A percentile compares a stretch with the other conserved stretches of the same genome.
phyloP scores from a whole-genome alignment of 2,888 invertebrate genomes.

The Cantharis rustica region DNA sequence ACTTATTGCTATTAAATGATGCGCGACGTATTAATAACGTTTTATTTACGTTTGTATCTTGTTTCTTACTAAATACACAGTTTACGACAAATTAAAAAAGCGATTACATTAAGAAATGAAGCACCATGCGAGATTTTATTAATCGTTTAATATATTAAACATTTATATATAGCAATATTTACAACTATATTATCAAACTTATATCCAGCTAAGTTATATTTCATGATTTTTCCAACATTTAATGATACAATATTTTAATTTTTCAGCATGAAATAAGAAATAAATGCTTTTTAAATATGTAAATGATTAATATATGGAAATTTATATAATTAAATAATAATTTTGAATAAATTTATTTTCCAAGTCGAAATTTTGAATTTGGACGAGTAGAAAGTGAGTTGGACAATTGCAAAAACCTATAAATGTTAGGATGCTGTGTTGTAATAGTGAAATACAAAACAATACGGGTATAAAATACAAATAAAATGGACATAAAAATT shows the following conservation, averaged over 20 bases:
- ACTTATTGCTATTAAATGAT: neutral
- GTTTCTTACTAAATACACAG: neutral
- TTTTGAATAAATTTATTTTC: neutral
- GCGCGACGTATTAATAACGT: neutral
- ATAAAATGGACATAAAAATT: slow-evolving; percentile 42
- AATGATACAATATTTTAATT: slow-evolving; percentile 16
- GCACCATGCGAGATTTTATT: neutral
- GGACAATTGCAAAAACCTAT: slow-evolving; percentile 25
- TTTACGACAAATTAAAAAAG: slow-evolving; percentile 11
- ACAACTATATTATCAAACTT: slow-evolving; percentile 21
- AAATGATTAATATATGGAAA: slow-evolving; percentile 22
- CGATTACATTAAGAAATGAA: neutral
- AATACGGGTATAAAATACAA: slow-evolving; percentile 37
- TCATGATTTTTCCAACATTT: slow-evolving; percentile 14
- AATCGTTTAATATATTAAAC: slow-evolving; percentile 12
- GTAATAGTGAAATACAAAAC: slow-evolving; percentile 31
- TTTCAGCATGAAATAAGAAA: slow-evolving; percentile 15
- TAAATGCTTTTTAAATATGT: slow-evolving; percentile 11
- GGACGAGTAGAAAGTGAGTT: neutral
- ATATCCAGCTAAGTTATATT: slow-evolving; percentile 9
- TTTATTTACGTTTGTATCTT: neutral
- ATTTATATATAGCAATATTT: slow-evolving; percentile 20
- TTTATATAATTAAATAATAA: slow-evolving; percentile 23
- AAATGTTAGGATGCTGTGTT: slow-evolving; percentile 31
- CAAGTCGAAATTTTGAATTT: neutral